Base-by-base conservation (phyloP, 2,113 vertebrate genomes). In the Diphyllodes magnificus region DNA sequence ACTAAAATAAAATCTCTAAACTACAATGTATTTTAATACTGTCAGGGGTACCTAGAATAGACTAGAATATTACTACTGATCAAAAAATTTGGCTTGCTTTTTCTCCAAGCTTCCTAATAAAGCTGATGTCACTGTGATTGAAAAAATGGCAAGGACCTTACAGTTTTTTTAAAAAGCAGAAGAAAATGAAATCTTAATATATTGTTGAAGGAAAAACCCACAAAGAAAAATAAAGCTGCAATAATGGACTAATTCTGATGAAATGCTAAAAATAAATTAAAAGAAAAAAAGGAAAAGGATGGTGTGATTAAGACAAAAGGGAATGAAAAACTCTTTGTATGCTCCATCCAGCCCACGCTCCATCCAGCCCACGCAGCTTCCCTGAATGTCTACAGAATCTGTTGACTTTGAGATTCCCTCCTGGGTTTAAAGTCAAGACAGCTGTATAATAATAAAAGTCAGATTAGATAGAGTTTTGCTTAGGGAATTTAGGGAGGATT, bases 131-230 rank as follows among this genome's bases (percentile, higher is more conserved):
- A 42, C 35, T 66, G 35, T 65, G 25, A 72, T 6, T 76, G 18
- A 61, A 64, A 70, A 33, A 83, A 60, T 21, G 4, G 11, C 1
- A 73, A 86, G 6, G 4, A 44, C 20, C 61, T 65, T 23, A 28
- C 9, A 80, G 20, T 1, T 18, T 21, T 65, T 83, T 79, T 71
- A 59, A 71, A 68, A 76, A 69, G 9, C 1, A 56, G 83, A 66
- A 68, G 23, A 24, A n/a, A 23, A 4, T 17, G 1, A 82, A 70
- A 78, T 21, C 2, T 19, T 56, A 30, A 77, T 53, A 20, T 35
- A 47, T 28, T 33, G 1, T 39, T 28, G 5, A 23, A 9, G 1
- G 4, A 37, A 49, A 25, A 28, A 3, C 22, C 3, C 15, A 27
- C 4, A 39, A 49, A 44, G 14, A 51, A 80, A 86, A 82, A 54